phyloP scores from a whole-genome alignment of 2,888 invertebrate genomes.

The Cerceris ruficornis region DNA sequence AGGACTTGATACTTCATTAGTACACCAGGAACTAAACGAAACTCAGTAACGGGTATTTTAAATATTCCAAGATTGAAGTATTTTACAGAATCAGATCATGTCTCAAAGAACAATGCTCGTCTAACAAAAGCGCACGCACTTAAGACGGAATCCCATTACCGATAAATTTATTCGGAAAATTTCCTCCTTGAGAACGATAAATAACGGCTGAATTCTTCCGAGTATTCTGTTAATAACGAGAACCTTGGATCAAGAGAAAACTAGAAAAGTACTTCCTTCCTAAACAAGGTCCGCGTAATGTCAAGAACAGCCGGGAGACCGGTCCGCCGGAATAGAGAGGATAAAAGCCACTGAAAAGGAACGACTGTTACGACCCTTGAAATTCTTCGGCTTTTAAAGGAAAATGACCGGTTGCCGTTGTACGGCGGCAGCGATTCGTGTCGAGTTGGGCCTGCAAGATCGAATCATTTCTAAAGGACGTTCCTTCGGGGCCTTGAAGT shows the following conservation, averaged over 20 bases:
- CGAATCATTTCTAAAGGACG: neutral
- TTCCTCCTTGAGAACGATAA: no score
- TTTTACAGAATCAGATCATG: no score
- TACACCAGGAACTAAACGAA: no score
- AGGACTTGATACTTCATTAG: no score
- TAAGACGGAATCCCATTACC: no score
- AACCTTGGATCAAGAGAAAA: neutral
- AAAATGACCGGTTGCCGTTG: conserved; percentile 18
- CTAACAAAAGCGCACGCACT: no score
- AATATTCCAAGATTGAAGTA: no score
- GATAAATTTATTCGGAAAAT: no score
- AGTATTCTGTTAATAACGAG: neutral
- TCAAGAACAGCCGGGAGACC: neutral
- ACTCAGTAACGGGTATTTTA: no score
- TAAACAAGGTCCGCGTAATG: conserved; percentile 1
- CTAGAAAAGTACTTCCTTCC: neutral
- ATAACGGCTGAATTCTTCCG: neutral
- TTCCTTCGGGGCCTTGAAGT: neutral
- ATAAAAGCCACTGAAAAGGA: neutral
- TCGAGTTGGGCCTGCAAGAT: neutral
- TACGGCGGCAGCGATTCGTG: neutral
- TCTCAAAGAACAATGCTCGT: no score
- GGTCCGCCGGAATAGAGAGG: neutral
- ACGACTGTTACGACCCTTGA: conserved; percentile 7
- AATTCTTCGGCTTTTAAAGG: conserved; percentile 34